Evolutionary conservation across 2,797 vertebrate species (phyloP).

Genomic region (Nyctibius grandis): DNA sequence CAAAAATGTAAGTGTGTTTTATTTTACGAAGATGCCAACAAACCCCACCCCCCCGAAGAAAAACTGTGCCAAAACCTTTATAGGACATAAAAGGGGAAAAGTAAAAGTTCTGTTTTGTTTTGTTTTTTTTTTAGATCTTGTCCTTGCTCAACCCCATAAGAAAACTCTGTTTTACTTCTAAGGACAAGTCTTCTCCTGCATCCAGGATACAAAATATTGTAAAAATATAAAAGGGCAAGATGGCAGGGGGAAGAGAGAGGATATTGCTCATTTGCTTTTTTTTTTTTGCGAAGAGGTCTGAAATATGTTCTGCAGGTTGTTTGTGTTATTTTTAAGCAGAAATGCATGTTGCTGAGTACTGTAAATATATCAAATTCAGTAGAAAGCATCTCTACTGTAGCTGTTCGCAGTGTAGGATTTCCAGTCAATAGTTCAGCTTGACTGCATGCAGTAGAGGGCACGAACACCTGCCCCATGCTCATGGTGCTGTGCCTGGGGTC

Average conservation of each 20-base stretch:
- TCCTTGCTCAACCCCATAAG: not conserved
- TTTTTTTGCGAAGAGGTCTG: not conserved
- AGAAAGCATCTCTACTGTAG: not conserved
- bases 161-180: not conserved
- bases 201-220: not conserved
- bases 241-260: not conserved
- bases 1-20: not conserved
- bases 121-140: not conserved
- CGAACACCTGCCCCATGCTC: not conserved
- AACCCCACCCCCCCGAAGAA: rapidly evolving
- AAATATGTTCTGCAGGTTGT: rapidly evolving
- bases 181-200: not conserved
- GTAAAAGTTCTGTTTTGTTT: too few species aligned
- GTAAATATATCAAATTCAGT: not conserved
- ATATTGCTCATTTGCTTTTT: not conserved
- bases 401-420: not conserved
- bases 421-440: too few species aligned
- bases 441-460: not conserved
- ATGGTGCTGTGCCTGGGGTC: not conserved
- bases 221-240: not conserved
- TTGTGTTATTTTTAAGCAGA: not conserved
- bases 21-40: not conserved
- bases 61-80: too few species aligned
- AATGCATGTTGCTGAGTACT: too few species aligned
- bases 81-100: not conserved